Conservation (phyloP, 2,113 vertebrate species). For the Corythornis madagascariensis region DNA sequence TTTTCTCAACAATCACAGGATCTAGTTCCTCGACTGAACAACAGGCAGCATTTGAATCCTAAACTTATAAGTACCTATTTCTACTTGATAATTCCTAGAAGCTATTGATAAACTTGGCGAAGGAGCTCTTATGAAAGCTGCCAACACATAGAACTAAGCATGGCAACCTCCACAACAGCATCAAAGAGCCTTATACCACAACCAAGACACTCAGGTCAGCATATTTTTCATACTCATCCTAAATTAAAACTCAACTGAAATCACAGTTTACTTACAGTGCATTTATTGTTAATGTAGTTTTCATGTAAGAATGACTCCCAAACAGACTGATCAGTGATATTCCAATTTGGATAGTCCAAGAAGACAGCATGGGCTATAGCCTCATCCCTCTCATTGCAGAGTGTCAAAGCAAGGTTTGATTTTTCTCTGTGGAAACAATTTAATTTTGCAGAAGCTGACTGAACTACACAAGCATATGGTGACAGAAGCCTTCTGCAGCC, state of each 20-base stretch:
- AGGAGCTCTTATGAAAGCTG: background rate
- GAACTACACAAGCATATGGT: background rate
- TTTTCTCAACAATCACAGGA: background rate
- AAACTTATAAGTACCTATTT: background rate
- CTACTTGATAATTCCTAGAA: background rate
- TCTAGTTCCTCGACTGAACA: background rate
- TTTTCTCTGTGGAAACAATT: conserved; percentile 82
- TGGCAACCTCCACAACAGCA: background rate
- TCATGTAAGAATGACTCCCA: conserved; percentile 83
- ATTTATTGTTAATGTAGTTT: conserved; percentile 67
- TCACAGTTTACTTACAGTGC: conserved; percentile 79
- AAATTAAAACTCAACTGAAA: background rate
- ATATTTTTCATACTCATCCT: background rate
- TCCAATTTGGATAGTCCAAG: conserved; percentile 85
- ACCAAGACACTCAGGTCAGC: background rate
- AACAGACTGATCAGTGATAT: conserved; percentile 74
- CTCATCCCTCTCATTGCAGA: conserved; percentile 77
- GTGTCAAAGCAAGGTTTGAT: conserved; percentile 88
- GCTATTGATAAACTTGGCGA: background rate
- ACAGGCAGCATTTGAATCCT: background rate
- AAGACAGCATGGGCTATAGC: conserved; percentile 86
- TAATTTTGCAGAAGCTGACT: background rate
- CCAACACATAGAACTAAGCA: background rate
- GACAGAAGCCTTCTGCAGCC: background rate
- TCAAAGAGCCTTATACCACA: background rate